Evolutionary conservation across 1,140 invertebrate species (phyloP).

Genomic region (Druon quercuslanigerum): DNA sequence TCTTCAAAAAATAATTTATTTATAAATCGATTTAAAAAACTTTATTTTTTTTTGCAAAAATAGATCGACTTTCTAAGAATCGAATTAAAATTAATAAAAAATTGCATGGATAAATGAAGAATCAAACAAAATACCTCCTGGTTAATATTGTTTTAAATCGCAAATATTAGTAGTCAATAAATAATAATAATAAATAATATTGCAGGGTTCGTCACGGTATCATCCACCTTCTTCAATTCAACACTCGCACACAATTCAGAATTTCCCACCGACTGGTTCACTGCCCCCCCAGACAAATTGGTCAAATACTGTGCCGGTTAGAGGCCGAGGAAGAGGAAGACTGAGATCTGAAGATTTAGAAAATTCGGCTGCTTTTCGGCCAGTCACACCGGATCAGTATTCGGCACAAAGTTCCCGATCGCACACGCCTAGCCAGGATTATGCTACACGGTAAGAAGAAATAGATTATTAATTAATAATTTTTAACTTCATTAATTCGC

Average conservation of each 20-base stretch:
- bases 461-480: too few species aligned
- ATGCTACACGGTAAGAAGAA: slow-evolving; percentile 61
- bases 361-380: slow-evolving; percentile 64
- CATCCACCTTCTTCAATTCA: slow-evolving; percentile 61
- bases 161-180: too few species aligned
- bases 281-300: slow-evolving; percentile 64
- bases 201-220: slow-evolving; percentile 61
- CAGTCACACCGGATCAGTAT: slow-evolving; percentile 76
- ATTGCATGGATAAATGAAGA: too few species aligned
- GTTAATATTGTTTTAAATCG: too few species aligned
- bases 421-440: slow-evolving; percentile 74
- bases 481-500: too few species aligned
- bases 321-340: slow-evolving; percentile 75
- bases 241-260: slow-evolving; percentile 69
- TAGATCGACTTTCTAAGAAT: not conserved
- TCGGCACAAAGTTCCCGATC: slow-evolving; percentile 74
- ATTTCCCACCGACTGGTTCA: slow-evolving; percentile 61
- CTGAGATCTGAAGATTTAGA: slow-evolving; percentile 72
- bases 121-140: too few species aligned
- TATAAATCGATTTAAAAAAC: too few species aligned
- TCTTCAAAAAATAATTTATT: too few species aligned
- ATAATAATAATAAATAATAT: slow-evolving; percentile 1
- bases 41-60: too few species aligned
- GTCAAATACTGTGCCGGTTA: slow-evolving; percentile 75
- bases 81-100: not conserved